phyloP scores from a whole-genome alignment of 2,113 vertebrate species.

The Pelmatolapia mariae region DNA sequence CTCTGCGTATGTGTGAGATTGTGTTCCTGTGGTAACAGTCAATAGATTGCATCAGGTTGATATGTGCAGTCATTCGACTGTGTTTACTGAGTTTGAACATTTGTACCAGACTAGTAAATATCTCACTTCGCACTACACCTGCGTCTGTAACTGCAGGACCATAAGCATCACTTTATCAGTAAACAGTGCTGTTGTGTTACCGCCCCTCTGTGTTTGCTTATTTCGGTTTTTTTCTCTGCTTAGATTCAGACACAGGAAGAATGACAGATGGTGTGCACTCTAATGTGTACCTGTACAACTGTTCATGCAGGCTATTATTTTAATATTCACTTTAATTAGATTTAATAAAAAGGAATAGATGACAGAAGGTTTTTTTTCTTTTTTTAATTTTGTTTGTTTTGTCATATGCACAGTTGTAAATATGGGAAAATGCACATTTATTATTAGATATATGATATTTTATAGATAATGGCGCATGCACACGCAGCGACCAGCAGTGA shows the following conservation, averaged over 20 bases:
- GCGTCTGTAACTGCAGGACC: not conserved
- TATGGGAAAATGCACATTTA: not conserved
- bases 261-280: not conserved
- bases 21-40: conserved; percentile 46
- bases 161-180: not conserved
- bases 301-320: not conserved
- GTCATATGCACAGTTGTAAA: not conserved
- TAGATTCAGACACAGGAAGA: not conserved
- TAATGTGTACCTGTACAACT: not conserved
- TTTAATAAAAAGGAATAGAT: not conserved
- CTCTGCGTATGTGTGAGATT: not conserved
- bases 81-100: conserved; percentile 7
- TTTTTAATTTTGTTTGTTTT: not conserved
- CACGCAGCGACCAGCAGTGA: not conserved
- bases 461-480: accelerated
- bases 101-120: not conserved
- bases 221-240: not conserved
- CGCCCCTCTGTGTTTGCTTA: not conserved
- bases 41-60: conserved; percentile 6
- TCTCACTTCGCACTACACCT: not conserved
- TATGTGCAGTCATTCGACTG: not conserved
- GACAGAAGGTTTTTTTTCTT: accelerated
- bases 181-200: not conserved
- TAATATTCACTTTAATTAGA: not conserved
- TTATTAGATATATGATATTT: not conserved